Base-by-base conservation (phyloP, 2,797 vertebrate genomes). In the Fratercula arctica region DNA sequence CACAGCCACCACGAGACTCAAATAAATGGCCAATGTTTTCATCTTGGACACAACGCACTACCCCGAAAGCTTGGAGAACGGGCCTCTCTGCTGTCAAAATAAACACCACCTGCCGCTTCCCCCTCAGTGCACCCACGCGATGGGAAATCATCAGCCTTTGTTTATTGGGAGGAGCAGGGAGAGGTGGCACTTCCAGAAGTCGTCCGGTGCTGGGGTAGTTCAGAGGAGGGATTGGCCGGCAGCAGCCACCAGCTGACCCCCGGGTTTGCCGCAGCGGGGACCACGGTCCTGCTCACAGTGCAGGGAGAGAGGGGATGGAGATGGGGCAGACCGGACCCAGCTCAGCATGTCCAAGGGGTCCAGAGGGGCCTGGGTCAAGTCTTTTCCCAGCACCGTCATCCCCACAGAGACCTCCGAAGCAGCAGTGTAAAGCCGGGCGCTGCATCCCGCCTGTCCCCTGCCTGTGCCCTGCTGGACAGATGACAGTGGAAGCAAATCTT, bases 51-150 rank as follows among this genome's bases (percentile, higher is more conserved):
- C 90, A 78, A 70, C 13, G 8, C 37, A 31, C 61, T 93, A 46
- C 35, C 53, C 87, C 19, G 50, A 90, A 90, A 91, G 17, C 41
- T 51, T 37, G 46, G 84, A 82, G 67, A 89, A 77, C 2, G 4
- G 75, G 60, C 46, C 67, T 90, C 81, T 92, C 75, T 2, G 1
- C 90, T 94, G 76, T 88, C 90, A 87, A 95, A 95, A 96, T 68
- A 95, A 95, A 94, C 74, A 89, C n/a, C 76, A 33, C 31, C 53
- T 43, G 3, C 48, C 8, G 3, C 69, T 57, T 74, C 26, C 53
- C 39, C 33, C 59, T 53, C 15, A 0, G 2, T 5, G 8, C 73
- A 61, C 64, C 73, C 73, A 51, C 8, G 13, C 0, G 0, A 50
- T 25, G 77, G 82, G 83, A 90, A 95, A 83, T 16, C 29, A 29